These are phyloP conservation scores for Monarcha castaneiventris DNA, from an alignment of 2,113 vertebrate genomes.

Conservation along the genomic window DNA sequence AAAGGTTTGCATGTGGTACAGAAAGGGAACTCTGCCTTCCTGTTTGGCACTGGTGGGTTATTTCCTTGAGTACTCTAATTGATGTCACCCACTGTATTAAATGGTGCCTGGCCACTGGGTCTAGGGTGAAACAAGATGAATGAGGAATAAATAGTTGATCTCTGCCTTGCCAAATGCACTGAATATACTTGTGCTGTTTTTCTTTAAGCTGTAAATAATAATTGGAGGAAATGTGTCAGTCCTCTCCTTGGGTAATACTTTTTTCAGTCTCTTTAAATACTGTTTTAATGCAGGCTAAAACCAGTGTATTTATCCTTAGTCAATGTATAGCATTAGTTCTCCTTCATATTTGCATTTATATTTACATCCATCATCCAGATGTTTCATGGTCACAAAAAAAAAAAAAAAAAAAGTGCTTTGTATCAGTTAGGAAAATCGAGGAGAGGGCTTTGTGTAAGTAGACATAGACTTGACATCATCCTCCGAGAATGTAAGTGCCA, in stretches of 20 bases:
- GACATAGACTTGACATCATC: not conserved
- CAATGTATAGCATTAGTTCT: not conserved
- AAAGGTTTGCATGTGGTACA: not conserved
- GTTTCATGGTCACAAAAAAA: not conserved
- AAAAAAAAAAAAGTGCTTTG: not conserved
- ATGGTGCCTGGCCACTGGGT: not conserved
- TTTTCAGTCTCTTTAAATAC: not conserved
- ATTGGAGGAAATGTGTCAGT: not conserved
- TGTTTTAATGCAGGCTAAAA: not conserved
- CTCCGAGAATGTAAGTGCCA: not conserved
- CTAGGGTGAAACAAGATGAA: not conserved
- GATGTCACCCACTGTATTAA: not conserved
- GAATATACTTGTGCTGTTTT: not conserved
- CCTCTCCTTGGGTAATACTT: not conserved
- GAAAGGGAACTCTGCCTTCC: not conserved
- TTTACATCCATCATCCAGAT: not conserved
- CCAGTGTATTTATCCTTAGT: not conserved
- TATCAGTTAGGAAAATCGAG: not conserved
- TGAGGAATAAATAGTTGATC: not conserved
- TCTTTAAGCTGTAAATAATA: not conserved
- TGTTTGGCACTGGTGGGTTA: not conserved
- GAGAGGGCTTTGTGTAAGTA: not conserved
- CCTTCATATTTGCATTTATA: not conserved
- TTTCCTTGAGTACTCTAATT: not conserved
- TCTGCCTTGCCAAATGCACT: not conserved